phyloP scores from a whole-genome alignment of 1,140 invertebrate species.

The Diorhabda carinulata region DNA sequence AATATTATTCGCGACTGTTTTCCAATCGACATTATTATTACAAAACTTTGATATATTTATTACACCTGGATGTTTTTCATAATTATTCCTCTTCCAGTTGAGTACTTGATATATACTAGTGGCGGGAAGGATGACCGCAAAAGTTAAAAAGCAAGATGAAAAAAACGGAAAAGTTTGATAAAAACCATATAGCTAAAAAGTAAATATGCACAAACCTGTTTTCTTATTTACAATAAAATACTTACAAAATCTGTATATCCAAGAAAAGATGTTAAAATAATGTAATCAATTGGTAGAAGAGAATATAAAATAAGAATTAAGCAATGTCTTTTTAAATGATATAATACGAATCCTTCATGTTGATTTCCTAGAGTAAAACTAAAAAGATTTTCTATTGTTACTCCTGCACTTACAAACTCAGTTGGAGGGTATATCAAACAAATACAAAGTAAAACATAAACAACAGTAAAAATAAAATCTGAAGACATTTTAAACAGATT shows the following conservation, averaged over 20 bases:
- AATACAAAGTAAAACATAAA: conserved; percentile 64
- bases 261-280: conserved; percentile 54
- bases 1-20: conserved; percentile 65
- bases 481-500: conserved; percentile 20
- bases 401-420: conserved; percentile 69
- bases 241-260: conserved; percentile 44
- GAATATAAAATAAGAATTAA: conserved; percentile 66
- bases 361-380: conserved; percentile 63
- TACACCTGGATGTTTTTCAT: conserved; percentile 71
- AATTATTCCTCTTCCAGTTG: conserved; percentile 66
- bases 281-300: conserved; percentile 64
- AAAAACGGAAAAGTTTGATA: conserved; percentile 38
- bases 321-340: conserved; percentile 66
- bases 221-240: too few relatives aligned
- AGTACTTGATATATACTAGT: conserved; percentile 50
- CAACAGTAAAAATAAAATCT: conserved; percentile 57
- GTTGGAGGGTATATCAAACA: conserved; percentile 71
- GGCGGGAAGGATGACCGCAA: conserved; percentile 45
- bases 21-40: conserved; percentile 60
- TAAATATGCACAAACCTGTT: neutral
- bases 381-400: conserved; percentile 68
- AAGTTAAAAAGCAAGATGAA: conserved; percentile 32
- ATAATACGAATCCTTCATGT: conserved; percentile 64
- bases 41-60: conserved; percentile 62
- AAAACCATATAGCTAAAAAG: conserved; percentile 41